Conservation (phyloP, 2,888 invertebrate genomes). For the Rhamnusium bicolor region DNA sequence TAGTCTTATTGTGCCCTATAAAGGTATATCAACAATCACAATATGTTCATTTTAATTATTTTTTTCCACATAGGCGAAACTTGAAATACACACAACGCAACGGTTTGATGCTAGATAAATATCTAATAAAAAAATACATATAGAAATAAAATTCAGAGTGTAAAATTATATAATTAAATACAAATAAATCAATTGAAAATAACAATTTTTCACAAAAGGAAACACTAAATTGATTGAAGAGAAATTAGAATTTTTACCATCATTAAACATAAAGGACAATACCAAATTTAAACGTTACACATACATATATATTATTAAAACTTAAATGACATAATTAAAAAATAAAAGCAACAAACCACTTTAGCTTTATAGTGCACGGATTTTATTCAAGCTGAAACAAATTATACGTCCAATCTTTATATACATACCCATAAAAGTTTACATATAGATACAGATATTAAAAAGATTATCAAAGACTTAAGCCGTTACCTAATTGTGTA, state of each 20-base stretch:
- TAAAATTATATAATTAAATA: neutral
- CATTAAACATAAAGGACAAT: neutral
- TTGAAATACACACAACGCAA: neutral
- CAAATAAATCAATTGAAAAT: neutral
- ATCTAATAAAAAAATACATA: neutral
- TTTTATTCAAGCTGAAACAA: neutral
- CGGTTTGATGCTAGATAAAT: neutral
- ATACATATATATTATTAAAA: neutral
- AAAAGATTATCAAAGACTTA: neutral
- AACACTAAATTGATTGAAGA: too few species aligned
- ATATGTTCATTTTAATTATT: slow-evolving; percentile 17
- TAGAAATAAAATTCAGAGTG: neutral
- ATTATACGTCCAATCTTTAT: neutral
- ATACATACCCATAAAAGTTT: neutral
- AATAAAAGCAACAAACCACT: neutral
- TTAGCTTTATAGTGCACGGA: neutral
- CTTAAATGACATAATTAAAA: neutral
- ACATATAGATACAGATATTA: neutral
- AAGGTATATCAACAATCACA: neutral
- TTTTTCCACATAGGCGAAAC: neutral
- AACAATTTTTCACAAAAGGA: too few species aligned
- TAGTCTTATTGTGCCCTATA: slow-evolving; percentile 11
- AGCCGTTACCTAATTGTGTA: neutral
- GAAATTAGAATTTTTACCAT: too few species aligned
- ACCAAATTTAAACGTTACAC: neutral